These are phyloP conservation scores for Phengaris arion DNA, from an alignment of 2,888 invertebrate species.

Conservation along the genomic window DNA sequence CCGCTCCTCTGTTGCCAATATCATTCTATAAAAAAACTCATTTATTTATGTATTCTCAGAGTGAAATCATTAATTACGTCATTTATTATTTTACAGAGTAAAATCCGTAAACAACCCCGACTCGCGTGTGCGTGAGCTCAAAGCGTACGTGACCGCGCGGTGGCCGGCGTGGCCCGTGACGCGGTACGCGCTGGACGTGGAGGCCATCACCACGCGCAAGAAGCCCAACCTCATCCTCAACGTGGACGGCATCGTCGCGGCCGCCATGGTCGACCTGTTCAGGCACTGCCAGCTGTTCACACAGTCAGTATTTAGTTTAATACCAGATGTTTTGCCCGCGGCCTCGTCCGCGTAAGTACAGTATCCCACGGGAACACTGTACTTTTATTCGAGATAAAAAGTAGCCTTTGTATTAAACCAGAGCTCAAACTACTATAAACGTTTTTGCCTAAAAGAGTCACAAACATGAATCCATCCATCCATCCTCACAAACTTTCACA, in stretches of 20 bases:
- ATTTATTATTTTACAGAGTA: conserved; percentile 65
- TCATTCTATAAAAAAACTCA: too few relatives aligned
- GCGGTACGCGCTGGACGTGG: conserved; percentile 97
- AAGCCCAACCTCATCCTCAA: conserved; percentile 99
- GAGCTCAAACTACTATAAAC: too few relatives aligned
- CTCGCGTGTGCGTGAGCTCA: conserved; percentile 97
- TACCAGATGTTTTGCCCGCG: neutral
- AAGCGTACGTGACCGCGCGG: conserved; percentile 95
- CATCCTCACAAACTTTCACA: too few relatives aligned
- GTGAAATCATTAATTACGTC: too few relatives aligned
- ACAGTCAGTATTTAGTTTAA: conserved; percentile 73
- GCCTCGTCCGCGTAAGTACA: too few relatives aligned
- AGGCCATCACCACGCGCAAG: conserved; percentile 99
- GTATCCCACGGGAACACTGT: too few relatives aligned
- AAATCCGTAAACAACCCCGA: conserved; percentile 99
- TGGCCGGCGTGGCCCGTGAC: conserved; percentile 97
- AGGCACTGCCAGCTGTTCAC: conserved; percentile 97
- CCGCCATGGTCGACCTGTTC: conserved; percentile 97
- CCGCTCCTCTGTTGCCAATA: too few relatives aligned
- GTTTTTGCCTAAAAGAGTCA: too few relatives aligned
- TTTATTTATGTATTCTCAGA: too few relatives aligned
- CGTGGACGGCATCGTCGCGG: conserved; percentile 99
- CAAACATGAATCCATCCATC: too few relatives aligned
- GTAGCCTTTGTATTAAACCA: too few relatives aligned
- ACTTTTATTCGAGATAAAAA: too few relatives aligned